Base-by-base conservation (phyloP, 64 coral and sea anemone species). In the Pocillopora damicornis region DNA sequence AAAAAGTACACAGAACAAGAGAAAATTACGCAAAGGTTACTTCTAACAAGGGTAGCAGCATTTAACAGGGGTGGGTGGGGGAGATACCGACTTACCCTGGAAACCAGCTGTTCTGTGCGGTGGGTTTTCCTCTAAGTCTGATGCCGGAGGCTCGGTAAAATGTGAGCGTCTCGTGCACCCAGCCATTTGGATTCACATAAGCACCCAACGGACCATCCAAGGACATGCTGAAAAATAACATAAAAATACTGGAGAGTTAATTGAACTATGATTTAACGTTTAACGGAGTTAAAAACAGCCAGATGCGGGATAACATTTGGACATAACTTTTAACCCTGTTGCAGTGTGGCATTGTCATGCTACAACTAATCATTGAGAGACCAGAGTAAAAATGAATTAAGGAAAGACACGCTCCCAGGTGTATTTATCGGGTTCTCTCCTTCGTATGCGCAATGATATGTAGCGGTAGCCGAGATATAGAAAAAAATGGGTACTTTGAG, bases 61-160 rank as follows among this genome's bases (percentile, higher is more conserved):
- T 23, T 11, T 71, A 20, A 1, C 7, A 7, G 42, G 42, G 42
- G 7, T 51, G 42, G 42, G 42, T 51, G 42, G 42, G 42, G 42
- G 42, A 51, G 42, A 51, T 71, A 71, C 0, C 57, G 9, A 91
- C 97, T 66, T 86, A 99, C 97, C 97, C 97, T 36, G 97, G 97
- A 69, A 99, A 99, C 97, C 97, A 99, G 60, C 97, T 99, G 83
- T 99, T 95, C 73, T 99, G 93, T 62, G 93, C 75, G 9, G 90
- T 95, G 8, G 90, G 82, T 59, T 64, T 86, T 25, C 97, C 97
- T 58, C 97, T 88, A 17, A 99, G 84, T 74, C 88, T 89, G 13
- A 99, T 22, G 15, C 97, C 93, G 11, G 78, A 75, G 11, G 97
- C 97, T 85, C 92, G 92, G 68, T 99, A 94, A 79, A 99, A 99